Evolutionary conservation across 2,888 invertebrate species (phyloP).

Genomic region (Abrostola triplasia): DNA sequence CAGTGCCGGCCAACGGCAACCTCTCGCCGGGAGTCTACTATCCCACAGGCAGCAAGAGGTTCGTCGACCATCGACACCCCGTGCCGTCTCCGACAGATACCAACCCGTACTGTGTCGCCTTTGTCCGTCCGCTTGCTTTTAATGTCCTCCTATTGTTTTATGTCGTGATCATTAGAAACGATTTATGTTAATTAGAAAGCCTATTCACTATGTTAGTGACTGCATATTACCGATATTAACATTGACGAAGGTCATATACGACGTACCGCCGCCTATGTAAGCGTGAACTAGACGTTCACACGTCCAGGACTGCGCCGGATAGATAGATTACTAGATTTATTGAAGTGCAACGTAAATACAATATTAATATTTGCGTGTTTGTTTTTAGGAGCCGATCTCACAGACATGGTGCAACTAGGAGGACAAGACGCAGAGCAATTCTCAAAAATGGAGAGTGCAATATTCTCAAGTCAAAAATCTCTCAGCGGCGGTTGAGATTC

Average conservation of each 20-base stretch:
- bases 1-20: slow-evolving; percentile 80
- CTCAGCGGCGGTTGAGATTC: slow-evolving; percentile 93
- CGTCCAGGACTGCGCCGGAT: slow-evolving; percentile 65
- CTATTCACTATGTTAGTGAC: slow-evolving; percentile 65
- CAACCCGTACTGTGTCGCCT: slow-evolving; percentile 82
- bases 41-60: slow-evolving; percentile 85
- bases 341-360: slow-evolving; percentile 63
- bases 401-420: slow-evolving; percentile 90
- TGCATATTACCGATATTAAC: slow-evolving; percentile 79
- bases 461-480: slow-evolving; percentile 95
- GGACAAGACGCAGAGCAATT: slow-evolving; percentile 94
- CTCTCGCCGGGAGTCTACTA: slow-evolving; percentile 86
- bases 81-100: slow-evolving; percentile 80
- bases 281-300: slow-evolving; percentile 79
- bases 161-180: slow-evolving; percentile 59
- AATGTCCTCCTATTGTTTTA: slow-evolving; percentile 55
- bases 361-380: slow-evolving; percentile 64
- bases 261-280: slow-evolving; percentile 64
- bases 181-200: slow-evolving; percentile 72
- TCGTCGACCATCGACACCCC: slow-evolving; percentile 76
- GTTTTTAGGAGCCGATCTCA: slow-evolving; percentile 90
- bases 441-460: slow-evolving; percentile 99
- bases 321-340: slow-evolving; percentile 67
- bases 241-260: slow-evolving; percentile 77
- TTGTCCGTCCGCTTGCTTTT: slow-evolving; percentile 71